Conservation (phyloP, 2,113 vertebrate species). For the Aegithalos caudatus region DNA sequence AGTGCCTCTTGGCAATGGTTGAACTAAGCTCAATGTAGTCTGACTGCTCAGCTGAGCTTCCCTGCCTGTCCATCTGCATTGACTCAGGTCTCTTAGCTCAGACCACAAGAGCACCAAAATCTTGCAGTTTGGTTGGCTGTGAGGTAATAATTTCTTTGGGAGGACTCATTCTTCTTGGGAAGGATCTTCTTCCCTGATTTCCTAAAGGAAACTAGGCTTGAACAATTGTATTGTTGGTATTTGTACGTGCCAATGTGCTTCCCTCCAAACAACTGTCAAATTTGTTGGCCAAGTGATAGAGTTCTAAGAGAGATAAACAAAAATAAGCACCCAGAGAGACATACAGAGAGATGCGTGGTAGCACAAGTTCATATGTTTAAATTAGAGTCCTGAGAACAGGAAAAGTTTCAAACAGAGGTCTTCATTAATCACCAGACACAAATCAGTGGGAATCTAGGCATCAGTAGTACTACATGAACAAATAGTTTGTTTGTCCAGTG, state of each 20-base stretch:
- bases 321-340: not conserved
- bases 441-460: slow-evolving; percentile 44
- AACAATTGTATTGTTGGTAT: not conserved
- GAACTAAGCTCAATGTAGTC: not conserved
- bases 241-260: not conserved
- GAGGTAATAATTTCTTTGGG: not conserved
- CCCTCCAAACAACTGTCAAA: not conserved
- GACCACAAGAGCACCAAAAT: not conserved
- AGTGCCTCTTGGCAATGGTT: not conserved
- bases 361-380: slow-evolving; percentile 19
- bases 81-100: not conserved
- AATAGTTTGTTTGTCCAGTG: slow-evolving; percentile 31
- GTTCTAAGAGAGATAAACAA: not conserved
- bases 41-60: not conserved
- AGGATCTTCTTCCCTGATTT: not conserved
- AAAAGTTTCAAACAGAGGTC: slow-evolving; percentile 52
- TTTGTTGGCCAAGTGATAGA: not conserved
- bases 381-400: slow-evolving; percentile 53
- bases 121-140: not conserved
- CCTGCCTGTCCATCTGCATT: not conserved
- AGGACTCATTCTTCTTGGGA: not conserved
- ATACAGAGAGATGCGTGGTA: not conserved
- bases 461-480: slow-evolving; percentile 15
- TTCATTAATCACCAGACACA: slow-evolving; percentile 52
- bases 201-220: not conserved